Percentiles rank a stretch among this genome's conserved stretches.
Conservation (phyloP, 2,113 vertebrate genomes). For the Takifugu flavidus region DNA sequence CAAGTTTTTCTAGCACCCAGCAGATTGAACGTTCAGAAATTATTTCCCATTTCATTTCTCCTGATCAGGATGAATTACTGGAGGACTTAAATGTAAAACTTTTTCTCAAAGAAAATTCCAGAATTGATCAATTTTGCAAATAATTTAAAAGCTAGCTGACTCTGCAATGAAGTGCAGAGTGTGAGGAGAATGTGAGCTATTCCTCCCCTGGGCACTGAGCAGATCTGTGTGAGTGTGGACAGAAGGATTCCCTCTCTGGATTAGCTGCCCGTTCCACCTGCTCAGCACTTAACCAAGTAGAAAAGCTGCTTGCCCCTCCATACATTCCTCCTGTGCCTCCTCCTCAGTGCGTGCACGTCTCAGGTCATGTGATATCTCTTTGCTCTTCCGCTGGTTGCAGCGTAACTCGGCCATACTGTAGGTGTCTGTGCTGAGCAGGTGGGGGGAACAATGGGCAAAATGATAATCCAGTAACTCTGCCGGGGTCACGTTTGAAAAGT, state of each 20-base stretch:
- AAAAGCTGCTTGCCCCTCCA: slow-evolving; percentile 64
- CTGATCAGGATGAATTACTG: too few species aligned
- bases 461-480: too few species aligned
- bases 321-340: background rate
- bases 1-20: too few species aligned
- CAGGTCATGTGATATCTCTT: slow-evolving; percentile 47
- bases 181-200: too few species aligned
- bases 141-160: too few species aligned
- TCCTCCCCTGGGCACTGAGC: background rate
- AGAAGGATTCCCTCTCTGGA: slow-evolving; percentile 51
- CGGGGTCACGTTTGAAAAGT: too few species aligned
- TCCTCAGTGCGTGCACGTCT: background rate
- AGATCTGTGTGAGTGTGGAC: background rate
- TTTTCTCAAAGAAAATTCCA: too few species aligned
- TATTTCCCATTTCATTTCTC: too few species aligned
- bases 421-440: background rate
- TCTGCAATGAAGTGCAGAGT: too few species aligned
- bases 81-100: too few species aligned
- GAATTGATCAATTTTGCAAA: too few species aligned
- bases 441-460: background rate
- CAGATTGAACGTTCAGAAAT: too few species aligned
- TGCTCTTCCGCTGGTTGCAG: slow-evolving; percentile 16
- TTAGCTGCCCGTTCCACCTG: slow-evolving; percentile 71
- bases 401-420: background rate
- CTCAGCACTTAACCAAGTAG: slow-evolving; percentile 64